Percentiles rank a stretch among this genome's conserved stretches.
Conservation (phyloP, 1,140 invertebrate species). For the Drosophila repleta region DNA sequence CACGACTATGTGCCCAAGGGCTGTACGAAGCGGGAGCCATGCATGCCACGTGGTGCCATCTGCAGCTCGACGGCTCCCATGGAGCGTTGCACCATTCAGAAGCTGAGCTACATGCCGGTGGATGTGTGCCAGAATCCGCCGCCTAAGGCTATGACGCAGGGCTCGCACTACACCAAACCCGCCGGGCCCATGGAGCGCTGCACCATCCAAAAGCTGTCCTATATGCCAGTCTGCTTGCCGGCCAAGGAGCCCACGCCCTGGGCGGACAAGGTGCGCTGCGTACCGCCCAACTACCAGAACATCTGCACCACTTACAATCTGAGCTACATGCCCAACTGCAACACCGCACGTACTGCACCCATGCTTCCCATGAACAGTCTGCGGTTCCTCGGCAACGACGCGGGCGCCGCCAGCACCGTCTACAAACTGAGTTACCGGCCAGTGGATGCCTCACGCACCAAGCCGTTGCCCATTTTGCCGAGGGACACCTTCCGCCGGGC, state of each 20-base stretch:
- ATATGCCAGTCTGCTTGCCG: conserved; percentile 85
- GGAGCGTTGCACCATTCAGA: conserved; percentile 85
- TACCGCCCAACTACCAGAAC: conserved; percentile 72
- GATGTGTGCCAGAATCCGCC: conserved; percentile 82
- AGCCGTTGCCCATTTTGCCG: conserved; percentile 81
- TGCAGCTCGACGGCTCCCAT: conserved; percentile 85
- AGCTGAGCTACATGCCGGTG: conserved; percentile 85
- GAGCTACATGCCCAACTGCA: conserved; percentile 85
- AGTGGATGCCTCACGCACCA: conserved; percentile 77
- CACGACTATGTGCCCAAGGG: conserved; percentile 90
- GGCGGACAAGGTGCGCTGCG: conserved; percentile 81
- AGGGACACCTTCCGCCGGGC: conserved; percentile 84
- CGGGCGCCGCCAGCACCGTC: conserved; percentile 73
- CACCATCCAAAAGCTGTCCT: conserved; percentile 87
- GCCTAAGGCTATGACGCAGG: conserved; percentile 82
- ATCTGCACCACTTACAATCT: conserved; percentile 79
- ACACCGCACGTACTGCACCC: conserved; percentile 78
- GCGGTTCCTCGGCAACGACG: conserved; percentile 62
- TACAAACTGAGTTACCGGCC: conserved; percentile 86
- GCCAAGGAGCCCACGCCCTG: conserved; percentile 85
- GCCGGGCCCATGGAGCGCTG: conserved; percentile 76
- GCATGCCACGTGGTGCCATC: conserved; percentile 85
- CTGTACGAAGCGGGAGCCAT: conserved; percentile 84
- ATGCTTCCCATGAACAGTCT: conserved; percentile 79
- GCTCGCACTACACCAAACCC: conserved; percentile 83